phyloP scores from a whole-genome alignment of 2,113 vertebrate species.

The Scophthalmus maximus region DNA sequence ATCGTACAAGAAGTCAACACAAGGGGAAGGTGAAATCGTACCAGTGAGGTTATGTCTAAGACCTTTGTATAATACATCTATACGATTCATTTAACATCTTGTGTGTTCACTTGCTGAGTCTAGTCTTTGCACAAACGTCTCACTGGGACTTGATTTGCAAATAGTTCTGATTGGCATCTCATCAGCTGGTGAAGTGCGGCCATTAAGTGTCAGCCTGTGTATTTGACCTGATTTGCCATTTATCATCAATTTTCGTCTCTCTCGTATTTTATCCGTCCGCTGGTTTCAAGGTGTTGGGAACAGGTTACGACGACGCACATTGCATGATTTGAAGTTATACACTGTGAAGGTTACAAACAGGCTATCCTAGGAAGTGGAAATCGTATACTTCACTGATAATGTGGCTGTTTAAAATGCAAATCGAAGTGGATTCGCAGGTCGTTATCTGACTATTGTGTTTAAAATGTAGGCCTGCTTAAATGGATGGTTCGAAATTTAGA shows the following conservation, averaged over 20 bases:
- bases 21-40: constrained; percentile 9
- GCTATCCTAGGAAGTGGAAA: constrained; percentile 2
- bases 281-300: constrained; percentile 32
- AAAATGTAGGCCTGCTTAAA: background rate
- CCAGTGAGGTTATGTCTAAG: constrained; percentile 17
- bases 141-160: constrained; percentile 64
- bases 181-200: constrained; percentile 41
- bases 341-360: background rate
- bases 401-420: background rate
- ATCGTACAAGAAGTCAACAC: background rate
- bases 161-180: constrained; percentile 64
- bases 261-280: constrained; percentile 25
- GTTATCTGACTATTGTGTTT: too few relatives aligned
- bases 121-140: constrained; percentile 60
- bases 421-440: too few relatives aligned
- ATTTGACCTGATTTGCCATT: constrained; percentile 49
- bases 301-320: too few relatives aligned
- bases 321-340: constrained; percentile 1
- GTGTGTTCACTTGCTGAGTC: constrained; percentile 55
- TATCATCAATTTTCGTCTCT: constrained; percentile 25
- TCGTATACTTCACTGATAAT: background rate
- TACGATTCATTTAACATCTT: constrained; percentile 32
- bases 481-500: background rate
- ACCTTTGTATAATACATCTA: constrained; percentile 36
- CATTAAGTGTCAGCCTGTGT: constrained; percentile 36